phyloP scores from a whole-genome alignment of 2,888 invertebrate species.

The Rhabditoides inermis region DNA sequence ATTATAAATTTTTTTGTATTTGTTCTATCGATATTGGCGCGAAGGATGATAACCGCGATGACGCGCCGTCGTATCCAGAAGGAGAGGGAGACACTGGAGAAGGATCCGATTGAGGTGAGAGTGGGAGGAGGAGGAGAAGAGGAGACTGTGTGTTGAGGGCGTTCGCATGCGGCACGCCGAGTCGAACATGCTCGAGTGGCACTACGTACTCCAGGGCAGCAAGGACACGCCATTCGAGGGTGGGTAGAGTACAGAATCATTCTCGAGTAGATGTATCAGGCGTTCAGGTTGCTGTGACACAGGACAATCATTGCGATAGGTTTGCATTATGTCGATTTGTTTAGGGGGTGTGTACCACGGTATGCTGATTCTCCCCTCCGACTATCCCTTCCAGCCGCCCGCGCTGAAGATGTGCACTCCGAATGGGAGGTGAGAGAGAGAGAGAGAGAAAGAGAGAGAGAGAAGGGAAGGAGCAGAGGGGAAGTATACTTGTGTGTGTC shows the following conservation, averaged over 20 bases:
- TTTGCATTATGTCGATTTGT: too few relatives aligned
- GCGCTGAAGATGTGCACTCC: slow-evolving; percentile 68
- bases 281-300: not conserved
- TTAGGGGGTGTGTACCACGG: slow-evolving; percentile 74
- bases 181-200: slow-evolving; percentile 98
- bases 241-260: too few relatives aligned
- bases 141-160: too few relatives aligned
- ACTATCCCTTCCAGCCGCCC: slow-evolving; percentile 50
- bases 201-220: slow-evolving; percentile 90
- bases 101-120: slow-evolving; percentile 33
- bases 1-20: slow-evolving; percentile 2
- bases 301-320: too few relatives aligned
- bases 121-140: too few relatives aligned
- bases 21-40: not conserved
- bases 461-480: too few relatives aligned
- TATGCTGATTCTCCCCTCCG: slow-evolving; percentile 78
- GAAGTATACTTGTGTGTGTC: too few relatives aligned
- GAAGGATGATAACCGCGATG: too few relatives aligned
- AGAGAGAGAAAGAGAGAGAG: too few relatives aligned
- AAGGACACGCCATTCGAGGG: slow-evolving; percentile 81
- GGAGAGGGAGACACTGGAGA: too few relatives aligned
- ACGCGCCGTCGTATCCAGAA: too few relatives aligned
- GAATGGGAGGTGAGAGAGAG: slow-evolving; percentile 69
- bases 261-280: not conserved
- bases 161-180: too few relatives aligned